Base-by-base conservation (phyloP, 2,797 vertebrate species). In the Antrozous pallidus region DNA sequence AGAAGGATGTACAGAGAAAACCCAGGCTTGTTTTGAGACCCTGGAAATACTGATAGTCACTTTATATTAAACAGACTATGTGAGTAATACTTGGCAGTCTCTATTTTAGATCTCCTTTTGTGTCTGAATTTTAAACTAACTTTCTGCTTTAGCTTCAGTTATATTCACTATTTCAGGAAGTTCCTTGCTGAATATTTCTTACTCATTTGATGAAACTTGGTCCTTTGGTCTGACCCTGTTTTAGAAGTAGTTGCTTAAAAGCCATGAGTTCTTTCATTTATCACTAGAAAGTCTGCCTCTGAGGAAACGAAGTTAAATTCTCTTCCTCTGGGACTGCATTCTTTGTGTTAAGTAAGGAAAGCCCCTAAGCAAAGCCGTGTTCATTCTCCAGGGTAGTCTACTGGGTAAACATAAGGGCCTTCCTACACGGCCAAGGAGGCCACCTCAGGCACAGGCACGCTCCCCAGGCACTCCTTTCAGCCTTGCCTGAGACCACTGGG, bases 161-260 rank as follows among this genome's bases (percentile, higher is more conserved):
- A 61, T 45, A 92, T 79, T 90, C 96, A 91, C 65, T 91, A 40
- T 93, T 93, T 94, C 78, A 88, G 93, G 69, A 96, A 96, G 88
- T 91, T 96, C 88, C 91, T 95, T 93, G 58, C 85, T 92, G 74
- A 85, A 69, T 94, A 74, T 96, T 94, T 94, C 84, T 96, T 92
- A 65, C 86, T 93, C 82, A 80, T 95, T 91, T 91, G 92, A 97
- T 95, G 91, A 95, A 93, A 74, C 91, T 82, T 33, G 73, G 94
- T 96, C 87, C 58, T 91, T 93, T 83, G 56, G n/a, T 38, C 80
- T 97, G 96, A 97, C 96, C 94, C 95, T 95, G 63, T 95, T 96
- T 97, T 82, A 96, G 96, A 97, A 97, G 92, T 91, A 96, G 86
- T 94, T 94, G 67, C 87, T 97, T 95, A 86, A 96, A 97, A 97